Conservation (phyloP, 2,888 invertebrate species). For the Andrena trimmerana region DNA sequence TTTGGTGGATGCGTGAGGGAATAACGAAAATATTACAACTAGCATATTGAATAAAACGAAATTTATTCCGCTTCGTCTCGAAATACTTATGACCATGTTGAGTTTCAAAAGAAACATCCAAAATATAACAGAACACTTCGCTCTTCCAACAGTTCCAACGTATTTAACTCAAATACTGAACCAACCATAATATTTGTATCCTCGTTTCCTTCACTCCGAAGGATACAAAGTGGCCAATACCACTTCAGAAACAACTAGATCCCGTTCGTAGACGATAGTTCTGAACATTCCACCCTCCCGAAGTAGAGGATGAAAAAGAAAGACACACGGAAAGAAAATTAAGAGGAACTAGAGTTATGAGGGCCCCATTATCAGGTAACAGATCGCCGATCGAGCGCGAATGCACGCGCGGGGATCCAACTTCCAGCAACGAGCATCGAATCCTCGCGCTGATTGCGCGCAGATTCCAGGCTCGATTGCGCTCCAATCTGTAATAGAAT, state of each 20-base stretch:
- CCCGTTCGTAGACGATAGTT: not conserved
- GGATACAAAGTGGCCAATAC: too few relatives aligned
- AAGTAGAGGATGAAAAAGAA: not conserved
- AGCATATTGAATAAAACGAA: too few relatives aligned
- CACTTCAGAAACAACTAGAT: too few relatives aligned
- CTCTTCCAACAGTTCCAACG: too few relatives aligned
- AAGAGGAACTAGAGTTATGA: conserved; percentile 16
- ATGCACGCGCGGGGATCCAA: conserved; percentile 31
- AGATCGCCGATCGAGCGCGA: conserved; percentile 43
- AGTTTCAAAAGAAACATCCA: too few relatives aligned
- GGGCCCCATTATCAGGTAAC: conserved; percentile 36
- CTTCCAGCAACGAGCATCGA: conserved; percentile 51
- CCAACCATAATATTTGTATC: too few relatives aligned
- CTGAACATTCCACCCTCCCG: not conserved
- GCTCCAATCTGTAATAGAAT: conserved; percentile 78
- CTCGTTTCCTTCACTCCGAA: too few relatives aligned
- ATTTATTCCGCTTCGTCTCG: too few relatives aligned
- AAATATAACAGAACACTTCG: too few relatives aligned
- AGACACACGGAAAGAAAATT: conserved; percentile 1
- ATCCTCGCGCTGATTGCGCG: conserved; percentile 55
- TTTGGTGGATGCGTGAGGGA: not conserved
- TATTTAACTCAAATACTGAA: too few relatives aligned
- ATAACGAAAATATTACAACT: too few relatives aligned
- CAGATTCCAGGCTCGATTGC: conserved; percentile 63
- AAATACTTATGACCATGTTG: too few relatives aligned